These are phyloP conservation scores for Philotrypesis tridentata DNA, from an alignment of 1,140 invertebrate species.

Conservation along the genomic window DNA sequence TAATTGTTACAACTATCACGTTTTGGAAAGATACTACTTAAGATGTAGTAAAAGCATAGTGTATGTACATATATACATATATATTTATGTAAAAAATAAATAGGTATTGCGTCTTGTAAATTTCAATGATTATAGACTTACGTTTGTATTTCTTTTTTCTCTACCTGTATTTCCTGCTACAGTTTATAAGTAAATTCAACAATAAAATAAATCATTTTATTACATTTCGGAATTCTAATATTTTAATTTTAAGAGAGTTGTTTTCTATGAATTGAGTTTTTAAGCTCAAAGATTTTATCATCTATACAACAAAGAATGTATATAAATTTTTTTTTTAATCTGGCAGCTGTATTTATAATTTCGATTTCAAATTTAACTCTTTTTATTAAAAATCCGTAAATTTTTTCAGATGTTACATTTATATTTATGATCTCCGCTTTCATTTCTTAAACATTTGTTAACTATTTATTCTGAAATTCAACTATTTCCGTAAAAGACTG, in stretches of 20 bases:
- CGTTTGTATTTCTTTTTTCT: slow-evolving; percentile 42
- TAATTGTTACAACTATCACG: slow-evolving; percentile 39
- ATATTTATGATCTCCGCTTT: background rate
- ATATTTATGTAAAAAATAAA: slow-evolving; percentile 52
- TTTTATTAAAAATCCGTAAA: slow-evolving; percentile 31
- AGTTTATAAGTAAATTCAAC: slow-evolving; percentile 21
- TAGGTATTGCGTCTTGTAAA: slow-evolving; percentile 48
- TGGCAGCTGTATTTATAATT: slow-evolving; percentile 41
- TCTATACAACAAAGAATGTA: slow-evolving; percentile 2
- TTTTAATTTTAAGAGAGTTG: slow-evolving; percentile 23
- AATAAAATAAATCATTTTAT: slow-evolving; percentile 35
- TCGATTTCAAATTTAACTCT: slow-evolving; percentile 4
- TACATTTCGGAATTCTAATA: slow-evolving; percentile 10
- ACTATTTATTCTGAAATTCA: background rate
- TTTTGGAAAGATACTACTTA: slow-evolving; percentile 37
- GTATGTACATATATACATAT: slow-evolving; percentile 52
- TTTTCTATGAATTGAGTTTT: background rate
- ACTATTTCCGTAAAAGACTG: background rate
- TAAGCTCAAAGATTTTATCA: slow-evolving; percentile 5
- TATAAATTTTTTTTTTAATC: slow-evolving; percentile 37
- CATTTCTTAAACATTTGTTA: background rate
- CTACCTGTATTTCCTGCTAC: slow-evolving; percentile 24
- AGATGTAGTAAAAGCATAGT: slow-evolving; percentile 47
- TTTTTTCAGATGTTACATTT: background rate
- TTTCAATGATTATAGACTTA: slow-evolving; percentile 45